Evolutionary conservation across 2,888 invertebrate genomes (phyloP), one percentile per base, ranked within the genome.

Genomic region (Myopa testacea): DNA sequence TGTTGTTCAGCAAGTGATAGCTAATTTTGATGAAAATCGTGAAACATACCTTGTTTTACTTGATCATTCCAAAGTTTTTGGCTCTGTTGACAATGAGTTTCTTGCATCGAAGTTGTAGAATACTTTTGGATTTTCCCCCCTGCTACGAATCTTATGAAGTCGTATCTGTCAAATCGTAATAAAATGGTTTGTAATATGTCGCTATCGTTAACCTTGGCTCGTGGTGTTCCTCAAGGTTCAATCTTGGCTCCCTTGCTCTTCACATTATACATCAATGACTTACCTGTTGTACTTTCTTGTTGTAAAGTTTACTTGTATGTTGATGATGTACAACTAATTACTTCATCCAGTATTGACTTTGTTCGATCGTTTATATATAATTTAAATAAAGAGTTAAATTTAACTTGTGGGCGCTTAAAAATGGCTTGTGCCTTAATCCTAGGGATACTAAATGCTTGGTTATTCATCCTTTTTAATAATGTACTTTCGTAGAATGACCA

Each of bases 181-280:
- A 1, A 50, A 50, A 50, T 10, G 50, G 50, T 50, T 8, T 50
- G 50, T 50, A 50, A 14, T 50, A 14, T 14, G 14, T 50, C 50
- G 50, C 10, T 50, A 50, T 14, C 50, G 8, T 12, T 63, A 12
- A 26, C 26, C 8, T 63, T 63, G 26, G 26, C 62, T 8, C 62
- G 62, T 34, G 34, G 62, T 6, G 34, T 63, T 63, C 62, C 62
- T 63, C 62, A 63, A 4, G 62, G 62, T 63, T 63, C 62, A 26
- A 26, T 34, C 14, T 10, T 63, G n/a, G 26, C 7, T 19, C 62
- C 62, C 1, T 63, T 63, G 62, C 62, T 63, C 1, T 63, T 63
- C 26, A 26, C 19, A n/a, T 62, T 62, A 26, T 62, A 62, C 10
- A 26, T 26, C 26, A 26, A 26, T 26, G 26, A 26, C 26, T 26